Evolutionary conservation across 2,888 invertebrate species (phyloP), one percentile per base, ranked within the genome.

Genomic region (Ophion ventricosus): DNA sequence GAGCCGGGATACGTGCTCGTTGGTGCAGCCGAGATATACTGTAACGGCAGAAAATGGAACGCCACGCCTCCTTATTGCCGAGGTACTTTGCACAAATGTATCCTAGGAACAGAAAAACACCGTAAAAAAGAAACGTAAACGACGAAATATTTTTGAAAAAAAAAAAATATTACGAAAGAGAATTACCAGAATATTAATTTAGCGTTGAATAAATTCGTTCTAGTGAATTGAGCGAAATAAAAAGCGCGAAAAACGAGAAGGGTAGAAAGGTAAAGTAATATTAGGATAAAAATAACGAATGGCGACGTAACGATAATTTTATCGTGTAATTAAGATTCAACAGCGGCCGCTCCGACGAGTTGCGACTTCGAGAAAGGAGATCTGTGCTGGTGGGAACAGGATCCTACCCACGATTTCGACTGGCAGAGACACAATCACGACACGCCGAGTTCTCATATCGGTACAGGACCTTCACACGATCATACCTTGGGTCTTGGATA

Each of bases 361-460:
- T 97, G 97, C 87, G 95, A 96, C 90, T 97, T 97, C 88, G 97
- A 97, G 91, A 93, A 94, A 0, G 93, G 94, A 0, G 95, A 95
- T 87, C 90, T 97, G 0, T 98, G 98, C 88, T 97, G 96, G n/a
- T 98, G 97, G 97, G 95, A 93, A 0, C 96, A 96, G 63, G 97
- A 97, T 81, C 94, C 95, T 0, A 93, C 94, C 0, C 95, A 96
- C 84, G 96, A 97, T 91, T 96, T 97, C 86, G 96, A 97, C 87
- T 98, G 97, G 97, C 94, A 91, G 14, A 94, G 97, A 14, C 93
- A 95, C 64, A 96, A 95, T 88, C 94, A 93, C 73, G 94, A 94
- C 67, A 96, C 96, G 0, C 96, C 96, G 0, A 96, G 96, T 78
- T 94, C 95, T 0, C 94, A 95, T 82, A 93, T 96, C 0, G 95